Conservation (phyloP, 2,113 vertebrate species). For the Paradoxurus hermaphroditus region DNA sequence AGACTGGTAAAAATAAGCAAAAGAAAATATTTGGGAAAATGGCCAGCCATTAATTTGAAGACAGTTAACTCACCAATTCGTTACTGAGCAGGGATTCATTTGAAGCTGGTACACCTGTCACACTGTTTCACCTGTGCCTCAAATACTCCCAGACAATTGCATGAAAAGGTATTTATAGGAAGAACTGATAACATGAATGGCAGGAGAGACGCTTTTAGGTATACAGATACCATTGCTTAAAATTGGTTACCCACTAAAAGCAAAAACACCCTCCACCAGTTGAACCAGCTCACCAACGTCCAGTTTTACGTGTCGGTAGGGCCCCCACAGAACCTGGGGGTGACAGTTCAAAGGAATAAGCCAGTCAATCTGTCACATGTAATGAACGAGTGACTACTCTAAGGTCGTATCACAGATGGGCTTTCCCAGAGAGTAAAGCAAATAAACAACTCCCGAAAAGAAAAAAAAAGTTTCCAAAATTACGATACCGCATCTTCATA, state of each 20-base stretch:
- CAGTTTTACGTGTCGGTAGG: not conserved
- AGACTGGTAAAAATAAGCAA: not conserved
- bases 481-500: not conserved
- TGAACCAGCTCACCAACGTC: not conserved
- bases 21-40: conserved; percentile 16
- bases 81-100: not conserved
- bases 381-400: not conserved
- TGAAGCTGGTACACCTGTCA: not conserved
- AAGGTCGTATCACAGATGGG: not conserved
- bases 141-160: not conserved
- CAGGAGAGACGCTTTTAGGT: not conserved
- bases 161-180: not conserved
- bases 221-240: not conserved
- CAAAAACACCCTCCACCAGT: not conserved
- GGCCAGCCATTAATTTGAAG: not conserved
- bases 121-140: not conserved
- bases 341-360: not conserved
- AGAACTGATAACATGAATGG: not conserved
- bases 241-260: not conserved
- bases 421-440: not conserved
- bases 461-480: not conserved
- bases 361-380: not conserved
- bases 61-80: not conserved
- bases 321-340: rapidly evolving
- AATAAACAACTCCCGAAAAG: not conserved